Conservation (phyloP, 64 coral and sea anemone genomes). For the Orbicella faveolata region DNA sequence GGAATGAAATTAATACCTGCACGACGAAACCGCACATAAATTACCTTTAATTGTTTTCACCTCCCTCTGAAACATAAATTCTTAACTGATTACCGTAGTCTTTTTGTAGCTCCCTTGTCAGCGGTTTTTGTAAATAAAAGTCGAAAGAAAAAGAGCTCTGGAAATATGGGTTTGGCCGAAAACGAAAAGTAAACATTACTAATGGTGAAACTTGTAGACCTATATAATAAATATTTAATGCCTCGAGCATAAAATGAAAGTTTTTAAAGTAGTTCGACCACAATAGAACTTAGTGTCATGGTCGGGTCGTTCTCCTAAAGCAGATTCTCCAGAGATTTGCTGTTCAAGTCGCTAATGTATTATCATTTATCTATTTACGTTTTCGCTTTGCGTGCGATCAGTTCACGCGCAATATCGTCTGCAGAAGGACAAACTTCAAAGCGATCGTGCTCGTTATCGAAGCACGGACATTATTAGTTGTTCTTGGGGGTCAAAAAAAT, state of each 20-base stretch:
- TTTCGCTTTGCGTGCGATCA: slow-evolving; percentile 1
- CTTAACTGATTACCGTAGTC: neutral
- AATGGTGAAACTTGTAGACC: neutral
- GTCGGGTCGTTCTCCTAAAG: neutral
- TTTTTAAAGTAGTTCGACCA: neutral
- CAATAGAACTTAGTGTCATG: neutral
- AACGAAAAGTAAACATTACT: slow-evolving; percentile 23
- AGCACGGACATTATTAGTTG: neutral
- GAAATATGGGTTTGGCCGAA: neutral
- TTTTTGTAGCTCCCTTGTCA: neutral
- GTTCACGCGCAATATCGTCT: slow-evolving; percentile 5
- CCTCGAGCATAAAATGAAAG: neutral
- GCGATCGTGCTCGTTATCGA: neutral
- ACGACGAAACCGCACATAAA: no score
- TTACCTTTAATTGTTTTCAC: neutral
- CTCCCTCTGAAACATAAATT: neutral
- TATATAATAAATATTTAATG: slow-evolving; percentile 41
- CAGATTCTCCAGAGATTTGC: neutral
- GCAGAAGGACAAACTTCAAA: neutral
- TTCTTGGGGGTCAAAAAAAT: neutral
- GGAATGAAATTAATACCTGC: slow-evolving; percentile 24
- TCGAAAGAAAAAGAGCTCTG: neutral
- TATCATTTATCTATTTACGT: neutral
- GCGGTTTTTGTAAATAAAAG: neutral
- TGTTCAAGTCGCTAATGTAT: neutral